A percentile compares a stretch with the other conserved stretches of the same genome.
Conservation (phyloP, 2,888 invertebrate genomes). For the Paralinhomoeus sp. region DNA sequence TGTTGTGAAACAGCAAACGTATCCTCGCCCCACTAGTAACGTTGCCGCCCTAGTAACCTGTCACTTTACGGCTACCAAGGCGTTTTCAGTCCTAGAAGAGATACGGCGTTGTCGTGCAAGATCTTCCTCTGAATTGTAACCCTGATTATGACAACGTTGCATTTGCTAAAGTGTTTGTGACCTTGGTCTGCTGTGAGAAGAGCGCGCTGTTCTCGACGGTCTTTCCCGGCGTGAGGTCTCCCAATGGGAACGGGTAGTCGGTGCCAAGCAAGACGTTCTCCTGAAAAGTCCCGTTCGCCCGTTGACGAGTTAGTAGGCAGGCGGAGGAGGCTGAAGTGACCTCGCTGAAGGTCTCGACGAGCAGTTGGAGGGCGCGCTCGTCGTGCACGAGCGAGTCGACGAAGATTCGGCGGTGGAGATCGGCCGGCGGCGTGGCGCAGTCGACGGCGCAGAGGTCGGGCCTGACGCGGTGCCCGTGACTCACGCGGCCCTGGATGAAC, state of each 20-base stretch:
- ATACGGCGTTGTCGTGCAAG: no score
- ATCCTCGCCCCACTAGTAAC: no score
- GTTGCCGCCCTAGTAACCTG: no score
- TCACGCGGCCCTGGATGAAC: conserved; percentile 34
- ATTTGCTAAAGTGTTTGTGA: no score
- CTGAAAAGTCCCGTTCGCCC: conserved; percentile 20
- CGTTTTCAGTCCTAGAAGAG: no score
- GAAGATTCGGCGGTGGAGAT: conserved; percentile 31
- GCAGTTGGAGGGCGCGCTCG: conserved; percentile 27
- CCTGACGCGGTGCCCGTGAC: conserved; percentile 29
- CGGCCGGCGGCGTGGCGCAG: conserved; percentile 24
- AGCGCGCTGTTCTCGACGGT: no score
- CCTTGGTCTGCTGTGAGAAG: no score
- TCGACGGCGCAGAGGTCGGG: conserved; percentile 35
- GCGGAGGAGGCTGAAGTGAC: no score
- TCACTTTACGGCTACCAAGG: no score
- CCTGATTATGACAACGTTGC: no score
- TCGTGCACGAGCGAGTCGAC: conserved; percentile 36
- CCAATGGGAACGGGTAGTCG: conserved; percentile 37
- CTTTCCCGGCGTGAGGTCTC: conserved; percentile 33
- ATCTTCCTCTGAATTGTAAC: no score
- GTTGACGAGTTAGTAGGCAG: background rate
- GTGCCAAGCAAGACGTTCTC: conserved; percentile 34
- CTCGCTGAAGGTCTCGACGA: conserved; percentile 33
- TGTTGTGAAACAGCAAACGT: no score